These are phyloP conservation scores for Andrena fulva DNA, from an alignment of 2,888 invertebrate genomes.

Conservation along the genomic window DNA sequence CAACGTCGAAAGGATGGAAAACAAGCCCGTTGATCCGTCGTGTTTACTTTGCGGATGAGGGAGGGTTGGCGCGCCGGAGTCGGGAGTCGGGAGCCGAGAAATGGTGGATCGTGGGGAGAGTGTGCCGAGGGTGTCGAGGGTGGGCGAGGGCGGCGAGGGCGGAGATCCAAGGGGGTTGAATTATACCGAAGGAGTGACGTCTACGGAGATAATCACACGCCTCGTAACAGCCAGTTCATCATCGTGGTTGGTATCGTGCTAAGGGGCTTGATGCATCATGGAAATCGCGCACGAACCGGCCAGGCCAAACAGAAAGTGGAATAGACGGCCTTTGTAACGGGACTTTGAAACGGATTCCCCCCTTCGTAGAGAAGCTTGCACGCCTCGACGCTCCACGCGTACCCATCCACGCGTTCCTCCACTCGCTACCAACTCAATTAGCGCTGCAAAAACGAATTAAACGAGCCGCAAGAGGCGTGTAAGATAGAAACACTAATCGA, in stretches of 20 bases:
- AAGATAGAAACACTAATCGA: constrained; percentile 16
- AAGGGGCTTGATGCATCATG: constrained; percentile 78
- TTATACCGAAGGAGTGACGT: constrained; percentile 79
- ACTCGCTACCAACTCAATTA: constrained; percentile 74
- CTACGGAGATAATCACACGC: constrained; percentile 81
- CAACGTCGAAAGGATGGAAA: constrained; percentile 35
- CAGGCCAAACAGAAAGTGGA: constrained; percentile 57
- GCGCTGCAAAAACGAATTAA: constrained; percentile 62
- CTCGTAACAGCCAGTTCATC: constrained; percentile 80
- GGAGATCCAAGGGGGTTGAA: constrained; percentile 67
- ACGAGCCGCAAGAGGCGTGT: constrained; percentile 23
- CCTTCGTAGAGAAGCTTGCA: constrained; percentile 2
- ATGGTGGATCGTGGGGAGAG: background rate
- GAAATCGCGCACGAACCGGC: constrained; percentile 76
- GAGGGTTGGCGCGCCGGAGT: background rate
- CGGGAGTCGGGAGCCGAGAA: constrained; percentile 14
- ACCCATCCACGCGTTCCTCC: constrained; percentile 30
- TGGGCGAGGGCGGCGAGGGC: constrained; percentile 21
- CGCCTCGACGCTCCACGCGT: constrained; percentile 8
- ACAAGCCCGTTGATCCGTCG: constrained; percentile 31
- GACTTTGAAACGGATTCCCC: constrained; percentile 33
- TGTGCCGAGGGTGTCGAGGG: background rate
- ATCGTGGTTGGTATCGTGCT: constrained; percentile 77
- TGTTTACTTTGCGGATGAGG: constrained; percentile 58
- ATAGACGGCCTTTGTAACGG: constrained; percentile 41